Base-by-base conservation (phyloP, 1,140 invertebrate genomes). In the Theocolax elegans region DNA sequence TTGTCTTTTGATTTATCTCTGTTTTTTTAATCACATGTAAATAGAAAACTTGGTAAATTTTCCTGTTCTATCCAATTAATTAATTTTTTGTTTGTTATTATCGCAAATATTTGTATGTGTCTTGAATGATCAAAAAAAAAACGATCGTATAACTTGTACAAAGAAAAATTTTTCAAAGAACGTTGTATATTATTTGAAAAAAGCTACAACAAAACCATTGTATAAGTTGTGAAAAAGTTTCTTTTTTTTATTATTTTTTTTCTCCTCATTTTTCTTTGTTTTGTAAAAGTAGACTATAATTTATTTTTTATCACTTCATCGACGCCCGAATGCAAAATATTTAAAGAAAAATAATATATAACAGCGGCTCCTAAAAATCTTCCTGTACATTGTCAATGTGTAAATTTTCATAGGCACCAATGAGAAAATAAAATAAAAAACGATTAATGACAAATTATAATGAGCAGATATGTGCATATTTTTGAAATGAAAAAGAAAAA, bases 151-250 rank as follows among this genome's bases (percentile, higher is more conserved):
- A 58, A 46, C 40, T n/a, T 70, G 67, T 70, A 70, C 51, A 70
- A 70, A 70, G 63, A 64, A 70, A 70, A 31, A 3, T 64, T 58
- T 58, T 70, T 56, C 15, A 64, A 70, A 46, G 25, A 70, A 21
- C 27, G 64, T 64, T 70, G 67, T 70, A 70, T 64, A 64, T 70
- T 70, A 70, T 64, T 70, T 70, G n/a, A n/a, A n/a, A n/a, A n/a
- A n/a, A n/a, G n/a, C n/a, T n/a, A n/a, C n/a, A n/a, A n/a, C n/a
- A n/a, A n/a, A 63, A 67, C 31, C 66, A 29, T 67, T n/a, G n/a
- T 60, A 68, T 48, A 23, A 68, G 17, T 62, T 56, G 49, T 54
- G 49, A 69, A 21, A 69, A 17, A 62, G 48, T 31, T 66, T 69
- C n/a, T n/a, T n/a, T n/a, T n/a, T n/a, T n/a, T n/a, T n/a, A n/a